Evolutionary conservation across 2,888 invertebrate species (phyloP).

Genomic region (Eupithecia subfuscata): DNA sequence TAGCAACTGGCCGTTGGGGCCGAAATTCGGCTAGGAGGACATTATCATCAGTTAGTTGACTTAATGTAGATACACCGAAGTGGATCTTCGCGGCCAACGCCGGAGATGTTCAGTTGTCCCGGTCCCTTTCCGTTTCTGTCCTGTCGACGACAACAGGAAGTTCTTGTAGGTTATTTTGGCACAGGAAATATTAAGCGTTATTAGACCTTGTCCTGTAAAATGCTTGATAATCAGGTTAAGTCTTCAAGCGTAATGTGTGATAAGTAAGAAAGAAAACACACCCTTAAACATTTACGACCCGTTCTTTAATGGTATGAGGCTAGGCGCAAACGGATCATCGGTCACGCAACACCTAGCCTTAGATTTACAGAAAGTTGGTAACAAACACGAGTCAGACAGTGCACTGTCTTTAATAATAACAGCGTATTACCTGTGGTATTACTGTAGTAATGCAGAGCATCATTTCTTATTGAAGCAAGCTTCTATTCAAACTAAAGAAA

Average conservation of each 20-base stretch:
- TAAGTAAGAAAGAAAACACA: neutral
- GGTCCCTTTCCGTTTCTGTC: neutral
- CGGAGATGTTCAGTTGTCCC: neutral
- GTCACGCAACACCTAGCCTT: too few relatives aligned
- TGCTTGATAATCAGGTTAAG: neutral
- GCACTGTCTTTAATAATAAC: neutral
- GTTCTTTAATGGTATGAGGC: neutral
- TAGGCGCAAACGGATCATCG: too few relatives aligned
- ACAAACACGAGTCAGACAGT: neutral
- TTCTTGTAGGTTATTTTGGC: neutral
- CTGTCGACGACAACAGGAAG: neutral
- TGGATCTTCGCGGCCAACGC: neutral
- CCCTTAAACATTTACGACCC: neutral
- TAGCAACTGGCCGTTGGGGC: too few relatives aligned
- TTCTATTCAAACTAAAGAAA: slow-evolving; percentile 5
- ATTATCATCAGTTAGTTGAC: too few relatives aligned
- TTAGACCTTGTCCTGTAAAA: neutral
- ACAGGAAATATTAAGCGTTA: neutral
- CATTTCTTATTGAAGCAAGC: neutral
- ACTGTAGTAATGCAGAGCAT: neutral
- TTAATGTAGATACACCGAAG: too few relatives aligned
- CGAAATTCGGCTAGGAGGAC: too few relatives aligned
- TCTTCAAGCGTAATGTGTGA: neutral
- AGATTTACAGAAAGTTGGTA: neutral
- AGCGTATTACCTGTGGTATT: neutral